Percentiles rank a stretch among this genome's conserved stretches.
phyloP scores from a whole-genome alignment of 2,797 vertebrate genomes.

The Diglossa cyanea region DNA sequence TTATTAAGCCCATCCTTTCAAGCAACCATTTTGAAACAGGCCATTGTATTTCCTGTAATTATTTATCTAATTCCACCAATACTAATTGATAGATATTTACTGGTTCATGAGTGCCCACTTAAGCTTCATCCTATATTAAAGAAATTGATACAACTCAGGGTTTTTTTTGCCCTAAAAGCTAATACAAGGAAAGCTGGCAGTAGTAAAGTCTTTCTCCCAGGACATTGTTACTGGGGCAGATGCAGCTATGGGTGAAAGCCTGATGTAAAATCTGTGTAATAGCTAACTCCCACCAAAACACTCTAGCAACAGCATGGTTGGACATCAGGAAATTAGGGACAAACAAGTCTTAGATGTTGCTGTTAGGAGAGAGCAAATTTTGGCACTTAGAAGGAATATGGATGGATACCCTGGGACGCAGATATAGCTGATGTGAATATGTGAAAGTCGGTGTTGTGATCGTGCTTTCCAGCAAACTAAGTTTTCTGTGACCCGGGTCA shows the following conservation, averaged over 20 bases:
- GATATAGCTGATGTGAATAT: neutral
- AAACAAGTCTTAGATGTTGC: neutral
- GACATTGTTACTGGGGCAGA: neutral
- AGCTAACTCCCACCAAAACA: neutral
- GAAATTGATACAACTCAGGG: neutral
- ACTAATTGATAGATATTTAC: neutral
- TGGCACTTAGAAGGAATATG: neutral
- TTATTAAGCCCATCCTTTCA: neutral
- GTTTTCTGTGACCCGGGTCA: neutral
- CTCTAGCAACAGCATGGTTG: accelerated
- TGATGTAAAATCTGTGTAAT: neutral
- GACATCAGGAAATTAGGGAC: neutral
- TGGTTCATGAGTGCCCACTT: neutral
- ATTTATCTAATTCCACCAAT: neutral
- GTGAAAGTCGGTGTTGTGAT: neutral
- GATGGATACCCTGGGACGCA: accelerated
- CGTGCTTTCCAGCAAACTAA: accelerated
- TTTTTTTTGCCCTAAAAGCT: neutral
- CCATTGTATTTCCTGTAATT: neutral
- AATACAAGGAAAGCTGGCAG: neutral
- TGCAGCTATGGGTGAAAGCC: neutral
- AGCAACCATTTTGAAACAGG: neutral
- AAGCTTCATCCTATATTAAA: neutral
- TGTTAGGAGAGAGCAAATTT: neutral
- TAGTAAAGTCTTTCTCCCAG: neutral